Percentiles rank a stretch among this genome's conserved stretches.
phyloP scores from a whole-genome alignment of 2,797 vertebrate genomes.

The Chiloscyllium punctatum region DNA sequence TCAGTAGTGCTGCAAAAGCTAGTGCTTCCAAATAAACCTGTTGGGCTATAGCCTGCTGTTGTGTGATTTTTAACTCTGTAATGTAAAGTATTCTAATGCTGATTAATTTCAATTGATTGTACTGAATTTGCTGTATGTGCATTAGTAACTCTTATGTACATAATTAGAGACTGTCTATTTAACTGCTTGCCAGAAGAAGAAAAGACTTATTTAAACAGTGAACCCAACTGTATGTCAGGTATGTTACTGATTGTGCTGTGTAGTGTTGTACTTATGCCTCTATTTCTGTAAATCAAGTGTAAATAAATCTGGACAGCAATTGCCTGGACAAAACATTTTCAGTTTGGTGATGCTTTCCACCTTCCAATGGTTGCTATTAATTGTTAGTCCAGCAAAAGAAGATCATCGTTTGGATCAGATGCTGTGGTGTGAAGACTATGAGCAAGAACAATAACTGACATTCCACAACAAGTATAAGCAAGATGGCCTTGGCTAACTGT shows the following conservation, averaged over 20 bases:
- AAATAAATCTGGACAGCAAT: not conserved
- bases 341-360: not conserved
- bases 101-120: not conserved
- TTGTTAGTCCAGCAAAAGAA: not conserved
- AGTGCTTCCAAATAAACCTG: no score
- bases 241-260: not conserved
- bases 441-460: not conserved
- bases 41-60: no score
- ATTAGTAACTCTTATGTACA: not conserved
- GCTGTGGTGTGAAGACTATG: not conserved
- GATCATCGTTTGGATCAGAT: not conserved
- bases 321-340: not conserved
- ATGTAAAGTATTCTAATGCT: not conserved
- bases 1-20: no score
- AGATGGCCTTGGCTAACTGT: not conserved
- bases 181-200: not conserved
- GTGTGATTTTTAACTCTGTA: no score
- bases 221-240: not conserved
- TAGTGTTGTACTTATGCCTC: not conserved
- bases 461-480: not conserved
- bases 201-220: not conserved
- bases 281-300: not conserved
- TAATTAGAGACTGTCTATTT: not conserved
- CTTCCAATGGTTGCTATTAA: not conserved
- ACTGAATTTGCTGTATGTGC: not conserved